Evolutionary conservation across 2,888 invertebrate genomes (phyloP).

Genomic region (Tridacna crocea): DNA sequence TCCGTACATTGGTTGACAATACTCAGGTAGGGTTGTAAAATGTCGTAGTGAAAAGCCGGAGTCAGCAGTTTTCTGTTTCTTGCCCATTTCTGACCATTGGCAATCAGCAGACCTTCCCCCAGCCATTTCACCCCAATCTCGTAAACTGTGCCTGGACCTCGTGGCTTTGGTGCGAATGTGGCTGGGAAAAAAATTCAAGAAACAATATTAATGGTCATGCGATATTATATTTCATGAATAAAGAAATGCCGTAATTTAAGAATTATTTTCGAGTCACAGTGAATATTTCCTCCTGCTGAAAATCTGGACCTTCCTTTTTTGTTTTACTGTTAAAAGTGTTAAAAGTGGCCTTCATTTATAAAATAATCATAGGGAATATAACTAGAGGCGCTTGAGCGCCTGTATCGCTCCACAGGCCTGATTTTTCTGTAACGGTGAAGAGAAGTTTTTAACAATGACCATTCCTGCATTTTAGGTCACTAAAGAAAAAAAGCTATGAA

Average conservation of each 20-base stretch:
- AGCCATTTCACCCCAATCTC: conserved; percentile 73
- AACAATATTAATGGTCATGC: not conserved
- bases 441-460: too few species aligned
- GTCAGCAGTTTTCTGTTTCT: conserved; percentile 70
- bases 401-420: too few species aligned
- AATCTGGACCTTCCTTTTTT: too few species aligned
- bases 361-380: too few species aligned
- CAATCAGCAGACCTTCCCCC: conserved; percentile 72
- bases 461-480: too few species aligned
- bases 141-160: conserved; percentile 60
- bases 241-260: not conserved
- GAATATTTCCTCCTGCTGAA: not conserved
- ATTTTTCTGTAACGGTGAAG: too few species aligned
- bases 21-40: conserved; percentile 63
- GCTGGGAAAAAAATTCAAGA: conserved; percentile 26
- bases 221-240: not conserved
- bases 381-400: too few species aligned
- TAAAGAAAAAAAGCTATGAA: too few species aligned
- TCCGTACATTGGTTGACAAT: conserved; percentile 63
- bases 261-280: not conserved
- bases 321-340: too few species aligned
- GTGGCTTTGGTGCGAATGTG: conserved; percentile 57
- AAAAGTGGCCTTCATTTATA: too few species aligned
- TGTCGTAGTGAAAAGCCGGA: conserved; percentile 70
- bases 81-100: conserved; percentile 69